Conservation (phyloP, 2,797 vertebrate species). For the Adrianichthys oophorus region DNA sequence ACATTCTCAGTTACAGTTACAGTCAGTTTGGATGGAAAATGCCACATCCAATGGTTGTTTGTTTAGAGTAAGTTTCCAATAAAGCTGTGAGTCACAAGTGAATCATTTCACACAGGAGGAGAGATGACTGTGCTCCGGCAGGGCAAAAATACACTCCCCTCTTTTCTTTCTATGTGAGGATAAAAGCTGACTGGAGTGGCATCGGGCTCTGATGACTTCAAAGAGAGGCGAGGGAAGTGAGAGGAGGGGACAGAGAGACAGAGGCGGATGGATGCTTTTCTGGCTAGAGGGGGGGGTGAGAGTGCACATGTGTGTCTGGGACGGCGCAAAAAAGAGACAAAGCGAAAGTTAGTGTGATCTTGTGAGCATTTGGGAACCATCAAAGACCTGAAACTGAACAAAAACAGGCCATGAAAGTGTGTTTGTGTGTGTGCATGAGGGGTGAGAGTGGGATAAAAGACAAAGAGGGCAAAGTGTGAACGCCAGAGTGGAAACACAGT, state of each 20-base stretch:
- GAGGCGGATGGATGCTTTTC: constrained; percentile 53
- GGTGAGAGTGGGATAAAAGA: constrained; percentile 36
- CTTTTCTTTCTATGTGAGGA: constrained; percentile 54
- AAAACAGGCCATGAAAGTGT: constrained; percentile 50
- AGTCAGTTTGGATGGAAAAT: constrained; percentile 62
- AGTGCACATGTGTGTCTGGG: constrained; percentile 39
- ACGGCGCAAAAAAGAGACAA: constrained; percentile 41
- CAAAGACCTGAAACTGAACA: constrained; percentile 65
- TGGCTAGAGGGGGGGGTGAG: constrained; percentile 23
- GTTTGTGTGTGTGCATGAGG: constrained; percentile 18
- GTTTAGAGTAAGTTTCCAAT: constrained; percentile 65
- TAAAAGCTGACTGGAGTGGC: constrained; percentile 70
- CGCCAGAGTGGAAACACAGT: constrained; percentile 29
- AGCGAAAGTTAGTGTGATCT: constrained; percentile 59
- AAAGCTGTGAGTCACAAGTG: constrained; percentile 68
- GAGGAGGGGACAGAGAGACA: constrained; percentile 54
- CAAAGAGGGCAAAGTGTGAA: constrained; percentile 53
- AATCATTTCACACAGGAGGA: constrained; percentile 69
- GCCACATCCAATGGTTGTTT: constrained; percentile 59
- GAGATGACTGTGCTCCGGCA: constrained; percentile 60
- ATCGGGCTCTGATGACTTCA: constrained; percentile 69
- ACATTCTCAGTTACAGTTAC: constrained; percentile 57
- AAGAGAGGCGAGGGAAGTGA: constrained; percentile 63
- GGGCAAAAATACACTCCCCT: constrained; percentile 63
- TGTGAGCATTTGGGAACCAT: constrained; percentile 52